Percentiles rank a stretch among this genome's conserved stretches.
Evolutionary conservation across 2,113 vertebrate genomes (phyloP).

Genomic region (Struthio camelus): DNA sequence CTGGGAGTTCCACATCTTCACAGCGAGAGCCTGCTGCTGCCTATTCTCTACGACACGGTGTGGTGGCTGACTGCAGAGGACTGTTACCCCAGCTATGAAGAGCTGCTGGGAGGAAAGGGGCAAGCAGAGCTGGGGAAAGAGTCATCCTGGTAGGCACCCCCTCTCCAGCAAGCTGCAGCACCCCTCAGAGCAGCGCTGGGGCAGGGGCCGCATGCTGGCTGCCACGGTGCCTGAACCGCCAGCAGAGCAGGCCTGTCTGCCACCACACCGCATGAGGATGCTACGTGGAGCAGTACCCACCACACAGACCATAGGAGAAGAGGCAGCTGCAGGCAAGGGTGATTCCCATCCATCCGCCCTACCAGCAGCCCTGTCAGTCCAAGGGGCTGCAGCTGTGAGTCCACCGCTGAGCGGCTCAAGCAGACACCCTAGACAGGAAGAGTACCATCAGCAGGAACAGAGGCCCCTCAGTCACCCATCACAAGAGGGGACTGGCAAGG

Average conservation of each 20-base stretch:
- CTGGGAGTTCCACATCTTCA: too few species aligned
- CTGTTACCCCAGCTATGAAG: too few species aligned
- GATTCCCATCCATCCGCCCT: background rate
- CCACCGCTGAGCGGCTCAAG: background rate
- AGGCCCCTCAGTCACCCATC: background rate
- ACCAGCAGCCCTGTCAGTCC: background rate
- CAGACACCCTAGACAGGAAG: too few species aligned
- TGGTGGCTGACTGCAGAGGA: too few species aligned
- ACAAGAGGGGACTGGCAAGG: accelerated
- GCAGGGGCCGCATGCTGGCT: background rate
- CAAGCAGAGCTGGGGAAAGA: too few species aligned
- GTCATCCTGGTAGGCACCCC: too few species aligned
- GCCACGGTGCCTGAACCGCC: background rate
- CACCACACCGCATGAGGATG: accelerated
- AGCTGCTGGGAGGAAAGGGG: too few species aligned
- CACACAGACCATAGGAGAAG: background rate
- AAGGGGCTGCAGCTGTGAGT: background rate
- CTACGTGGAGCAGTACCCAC: accelerated
- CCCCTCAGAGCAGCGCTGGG: background rate
- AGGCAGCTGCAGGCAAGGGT: background rate
- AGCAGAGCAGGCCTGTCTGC: background rate
- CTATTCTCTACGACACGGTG: too few species aligned
- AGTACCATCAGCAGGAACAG: background rate
- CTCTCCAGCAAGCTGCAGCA: too few species aligned
- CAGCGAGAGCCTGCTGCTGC: too few species aligned